phyloP scores from a whole-genome alignment of 2,797 vertebrate genomes.

The Phataginus tricuspis region DNA sequence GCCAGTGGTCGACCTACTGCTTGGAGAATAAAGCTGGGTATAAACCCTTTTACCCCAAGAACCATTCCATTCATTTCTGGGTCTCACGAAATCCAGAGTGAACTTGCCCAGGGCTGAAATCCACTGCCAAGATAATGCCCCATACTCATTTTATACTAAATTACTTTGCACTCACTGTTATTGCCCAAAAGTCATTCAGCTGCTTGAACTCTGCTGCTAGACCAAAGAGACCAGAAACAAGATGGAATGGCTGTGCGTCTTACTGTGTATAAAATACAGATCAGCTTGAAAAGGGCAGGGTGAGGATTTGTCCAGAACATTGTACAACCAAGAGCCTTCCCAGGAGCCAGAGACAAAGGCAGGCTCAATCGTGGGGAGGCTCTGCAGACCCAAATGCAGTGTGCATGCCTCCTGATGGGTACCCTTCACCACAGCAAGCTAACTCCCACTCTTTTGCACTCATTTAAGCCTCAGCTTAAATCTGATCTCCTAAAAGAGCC shows the following conservation, averaged over 20 bases:
- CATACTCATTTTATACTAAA: not conserved
- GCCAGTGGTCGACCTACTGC: too few species aligned
- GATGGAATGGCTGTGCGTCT: not conserved
- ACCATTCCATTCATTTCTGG: too few species aligned
- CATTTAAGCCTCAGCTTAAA: not conserved
- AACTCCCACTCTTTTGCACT: not conserved
- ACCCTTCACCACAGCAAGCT: not conserved
- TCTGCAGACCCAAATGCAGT: not conserved
- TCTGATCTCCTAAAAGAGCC: not conserved
- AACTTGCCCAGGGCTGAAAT: too few species aligned
- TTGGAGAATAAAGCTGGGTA: too few species aligned
- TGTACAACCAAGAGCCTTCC: not conserved
- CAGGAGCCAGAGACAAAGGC: not conserved
- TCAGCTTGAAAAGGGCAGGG: not conserved
- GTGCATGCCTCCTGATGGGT: not conserved
- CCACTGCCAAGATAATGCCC: not conserved
- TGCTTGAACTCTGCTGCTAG: not conserved
- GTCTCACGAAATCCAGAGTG: too few species aligned
- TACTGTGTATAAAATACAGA: not conserved
- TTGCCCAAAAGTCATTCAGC: not conserved
- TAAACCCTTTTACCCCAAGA: too few species aligned
- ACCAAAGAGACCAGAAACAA: not conserved
- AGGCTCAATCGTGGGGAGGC: not conserved
- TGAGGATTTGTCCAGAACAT: not conserved
- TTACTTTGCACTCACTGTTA: constrained; percentile 7